Evolutionary conservation across 2,888 invertebrate species (phyloP), one percentile per base, ranked within the genome.

Genomic region (Metacarcinus magister): DNA sequence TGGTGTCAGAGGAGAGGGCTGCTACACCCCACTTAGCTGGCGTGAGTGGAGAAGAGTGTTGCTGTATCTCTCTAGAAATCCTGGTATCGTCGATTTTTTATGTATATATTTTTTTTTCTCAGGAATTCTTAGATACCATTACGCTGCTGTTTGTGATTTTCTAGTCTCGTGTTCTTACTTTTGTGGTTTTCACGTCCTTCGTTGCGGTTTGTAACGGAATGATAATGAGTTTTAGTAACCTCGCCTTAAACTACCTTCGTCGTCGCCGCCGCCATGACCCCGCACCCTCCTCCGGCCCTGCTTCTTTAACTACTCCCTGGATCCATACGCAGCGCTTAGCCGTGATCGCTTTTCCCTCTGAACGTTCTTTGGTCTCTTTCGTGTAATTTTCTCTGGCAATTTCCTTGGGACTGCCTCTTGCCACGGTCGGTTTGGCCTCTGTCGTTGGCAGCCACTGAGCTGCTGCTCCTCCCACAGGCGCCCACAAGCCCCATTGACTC

Each of bases 371-470:
- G 82, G 82, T 82, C 82, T 67, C 60, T 19, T 32, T 32, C 32
- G 82, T 82, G 82, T 82, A 82, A 82, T 82, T 32, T 82, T 82
- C 82, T 82, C 82, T 32, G 32, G 82, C 82, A 82, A 82, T 82
- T 82, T 82, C 32, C 82, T 32, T 67, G 32, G 82, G 32, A 82
- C 82, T 82, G 82, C 82, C 82, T 82, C 28, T 82, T 2, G 28
- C 82, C 82, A 82, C 32, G 82, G 82, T 82, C 82, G 82, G 82
- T 82, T 82, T 82, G 82, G 82, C 82, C 82, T 82, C 32, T 32
- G 82, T 82, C 82, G 82, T 82, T 32, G 82, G 82, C 82, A 82
- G 82, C 82, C 82, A 82, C 82, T 82, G 82, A 82, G 32, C 28
- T 32, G 8, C 10, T 82, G 82, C 32, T 82, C 82, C 82, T 82